Conservation (phyloP, 2,113 vertebrate species). For the Pantherophis guttatus region DNA sequence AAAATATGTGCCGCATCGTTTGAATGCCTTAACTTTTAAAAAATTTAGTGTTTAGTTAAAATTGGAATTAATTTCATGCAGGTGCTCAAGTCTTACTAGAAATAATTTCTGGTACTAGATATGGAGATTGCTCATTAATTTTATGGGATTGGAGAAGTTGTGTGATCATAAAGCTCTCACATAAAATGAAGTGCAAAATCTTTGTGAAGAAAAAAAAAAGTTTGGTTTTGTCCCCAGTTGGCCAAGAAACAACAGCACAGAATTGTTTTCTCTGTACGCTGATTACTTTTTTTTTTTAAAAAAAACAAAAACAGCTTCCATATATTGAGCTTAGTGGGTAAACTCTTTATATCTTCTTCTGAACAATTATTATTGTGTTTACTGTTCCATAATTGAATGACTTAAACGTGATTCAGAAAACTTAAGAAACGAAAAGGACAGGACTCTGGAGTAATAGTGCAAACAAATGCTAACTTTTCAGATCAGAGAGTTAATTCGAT, state of each 20-base stretch:
- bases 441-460: conserved; percentile 17
- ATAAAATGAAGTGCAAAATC: conserved; percentile 15
- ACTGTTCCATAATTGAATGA: conserved; percentile 51
- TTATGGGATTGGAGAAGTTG: conserved; percentile 51
- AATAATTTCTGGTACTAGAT: conserved; percentile 54
- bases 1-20: background rate
- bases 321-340: conserved; percentile 55
- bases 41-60: background rate
- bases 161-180: conserved; percentile 31
- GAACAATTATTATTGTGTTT: conserved; percentile 59
- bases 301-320: background rate
- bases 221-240: background rate
- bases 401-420: conserved; percentile 48
- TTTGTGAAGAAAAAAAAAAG: conserved; percentile 32
- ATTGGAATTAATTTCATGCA: conserved; percentile 19
- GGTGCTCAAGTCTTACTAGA: conserved; percentile 32
- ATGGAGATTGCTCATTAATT: conserved; percentile 57
- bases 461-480: conserved; percentile 8
- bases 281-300: background rate
- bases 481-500: background rate
- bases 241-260: background rate
- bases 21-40: background rate
- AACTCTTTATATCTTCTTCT: conserved; percentile 60
- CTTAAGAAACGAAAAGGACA: conserved; percentile 16
- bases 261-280: background rate